Base-by-base conservation (phyloP, 2,888 invertebrate genomes). In the Ryuthela nishihirai region DNA sequence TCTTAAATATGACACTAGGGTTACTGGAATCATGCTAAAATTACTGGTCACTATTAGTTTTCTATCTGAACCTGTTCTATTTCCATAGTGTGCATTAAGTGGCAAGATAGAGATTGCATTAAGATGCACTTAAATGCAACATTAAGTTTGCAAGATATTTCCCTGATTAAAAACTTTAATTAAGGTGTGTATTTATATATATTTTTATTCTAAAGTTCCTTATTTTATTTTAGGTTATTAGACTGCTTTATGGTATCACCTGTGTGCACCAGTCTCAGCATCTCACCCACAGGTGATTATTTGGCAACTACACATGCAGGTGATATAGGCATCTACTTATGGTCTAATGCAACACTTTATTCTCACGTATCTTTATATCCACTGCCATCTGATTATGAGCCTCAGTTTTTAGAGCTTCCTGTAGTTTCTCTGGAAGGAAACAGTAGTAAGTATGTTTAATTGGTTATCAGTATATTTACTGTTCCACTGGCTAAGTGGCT, bases 211-310 rank as follows among this genome's bases (percentile, higher is more conserved):
- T n/a, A n/a, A n/a, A n/a, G n/a, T n/a, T n/a, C n/a, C n/a, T n/a
- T n/a, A n/a, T n/a, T n/a, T n/a, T n/a, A n/a, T n/a, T n/a, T n/a
- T 61, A 75, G 75, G 32, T 65, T 79, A 64, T 72, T 81, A 10
- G 82, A 82, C 67, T 74, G 75, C 53, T 76, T 82, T 66, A 67
- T 73, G n/a, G 72, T 88, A 15, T 84, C 88, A 61, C 81, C 83
- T 10, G 86, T 94, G 0, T 91, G 93, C 64, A 83, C 85, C 1
- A 91, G 91, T 0, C 72, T 99, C 15, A 81, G 83, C 42, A 85
- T 98, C 81, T 95, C 95, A 0, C 90, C 93, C 0, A 89, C 86
- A 0, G 92, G 92, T 0, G 89, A 93, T 72, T 89, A 84, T 70
- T 76, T 99, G 59, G 93, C 88, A 0, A 94, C 95, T 0, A 83